Base-by-base conservation (phyloP, 2,797 vertebrate genomes). In the Mustela erminea region DNA sequence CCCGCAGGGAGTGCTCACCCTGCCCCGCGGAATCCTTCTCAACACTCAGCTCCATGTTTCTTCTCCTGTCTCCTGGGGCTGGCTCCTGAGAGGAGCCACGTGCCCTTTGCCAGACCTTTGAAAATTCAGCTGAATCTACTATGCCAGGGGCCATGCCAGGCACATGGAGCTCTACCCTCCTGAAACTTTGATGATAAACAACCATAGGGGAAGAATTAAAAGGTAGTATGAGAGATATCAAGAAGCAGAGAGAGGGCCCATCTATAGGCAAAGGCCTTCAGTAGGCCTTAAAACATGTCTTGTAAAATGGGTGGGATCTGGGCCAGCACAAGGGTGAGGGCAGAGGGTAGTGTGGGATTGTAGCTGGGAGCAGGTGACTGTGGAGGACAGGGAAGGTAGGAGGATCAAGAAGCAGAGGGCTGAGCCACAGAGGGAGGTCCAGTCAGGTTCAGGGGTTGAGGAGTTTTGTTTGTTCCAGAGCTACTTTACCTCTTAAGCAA, bases 121-220 rank as follows among this genome's bases (percentile, higher is more conserved):
- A 64, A 77, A 83, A 17, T 41, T 0, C 21, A 9, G 4, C 13
- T 58, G 15, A 78, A 54, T 72, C 38, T 46, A 1, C 32, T n/a
- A 14, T 0, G 3, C 84, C 1, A 21, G 81, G 38, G 15, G 12
- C 10, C 10, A 14, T 23, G 49, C 0, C 0, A 2, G 27, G 21
- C 4, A 54, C 0, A 0, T 17, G 25, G 72, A 38, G 7, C 46
- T 2, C 3, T 25, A 3, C 8, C 38, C 5, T 20, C 15, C 20
- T 9, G 15, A 58, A 68, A 49, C 32, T 64, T 29, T 7, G 21
- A 90, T 70, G 6, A n/a, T 17, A 54, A 15, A 46, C 56, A 52
- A 10, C 8, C 18, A 7, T 7, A 68, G 3, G 1, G 32, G 43
- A 56, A 41, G 35, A 38, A 13, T 8, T 29, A 18, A 14, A 80